phyloP scores from a whole-genome alignment of 2,113 vertebrate species.

The Equus quagga region DNA sequence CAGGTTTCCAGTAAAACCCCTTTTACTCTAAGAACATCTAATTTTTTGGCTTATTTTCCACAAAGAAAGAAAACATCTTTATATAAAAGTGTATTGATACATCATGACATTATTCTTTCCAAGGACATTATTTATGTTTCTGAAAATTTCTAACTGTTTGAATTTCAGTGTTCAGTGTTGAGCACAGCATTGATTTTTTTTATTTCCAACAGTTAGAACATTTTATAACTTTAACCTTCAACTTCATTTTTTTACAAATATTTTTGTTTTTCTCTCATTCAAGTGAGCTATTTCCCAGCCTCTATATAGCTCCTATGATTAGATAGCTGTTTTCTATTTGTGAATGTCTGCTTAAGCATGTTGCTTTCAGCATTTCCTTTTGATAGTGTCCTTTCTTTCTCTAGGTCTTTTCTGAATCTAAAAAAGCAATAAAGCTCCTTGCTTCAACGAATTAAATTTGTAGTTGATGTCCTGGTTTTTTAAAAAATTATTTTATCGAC shows the following conservation, averaged over 20 bases:
- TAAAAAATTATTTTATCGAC: background rate
- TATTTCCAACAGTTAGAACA: constrained; percentile 21
- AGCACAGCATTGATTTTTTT: background rate
- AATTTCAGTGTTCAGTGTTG: background rate
- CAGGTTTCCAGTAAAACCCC: background rate
- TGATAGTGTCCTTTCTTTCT: constrained; percentile 48
- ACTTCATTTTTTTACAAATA: background rate
- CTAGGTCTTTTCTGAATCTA: constrained; percentile 37
- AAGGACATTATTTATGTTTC: constrained; percentile 46
- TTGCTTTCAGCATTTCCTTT: constrained; percentile 21
- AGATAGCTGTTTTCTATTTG: background rate
- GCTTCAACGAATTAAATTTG: constrained; percentile 14
- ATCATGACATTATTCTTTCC: background rate
- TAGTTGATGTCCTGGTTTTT: background rate
- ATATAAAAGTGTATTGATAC: background rate
- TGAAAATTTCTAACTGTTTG: background rate
- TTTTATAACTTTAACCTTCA: constrained; percentile 33
- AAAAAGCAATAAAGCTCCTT: background rate
- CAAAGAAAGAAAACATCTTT: background rate
- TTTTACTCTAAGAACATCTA: background rate
- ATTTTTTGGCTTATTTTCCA: constrained; percentile 22
- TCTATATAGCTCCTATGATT: background rate
- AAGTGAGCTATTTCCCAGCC: background rate
- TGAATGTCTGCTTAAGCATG: background rate
- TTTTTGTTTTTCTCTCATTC: constrained; percentile 26